A percentile compares a stretch with the other conserved stretches of the same genome.
phyloP scores from a whole-genome alignment of 2,113 vertebrate genomes.

The Rhombomys opimus region DNA sequence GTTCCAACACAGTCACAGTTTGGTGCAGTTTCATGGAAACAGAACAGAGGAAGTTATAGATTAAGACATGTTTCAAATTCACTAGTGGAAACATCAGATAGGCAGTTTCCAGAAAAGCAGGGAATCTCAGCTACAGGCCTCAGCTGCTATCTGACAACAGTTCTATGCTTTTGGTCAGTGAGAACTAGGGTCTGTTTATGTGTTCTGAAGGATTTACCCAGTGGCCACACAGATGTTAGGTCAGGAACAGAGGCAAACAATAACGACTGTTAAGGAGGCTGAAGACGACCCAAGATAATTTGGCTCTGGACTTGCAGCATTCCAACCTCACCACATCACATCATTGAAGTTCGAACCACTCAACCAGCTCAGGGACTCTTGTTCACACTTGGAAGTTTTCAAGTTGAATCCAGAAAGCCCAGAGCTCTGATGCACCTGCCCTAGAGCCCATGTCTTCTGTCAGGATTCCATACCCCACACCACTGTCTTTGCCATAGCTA shows the following conservation, averaged over 20 bases:
- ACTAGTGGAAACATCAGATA: not conserved
- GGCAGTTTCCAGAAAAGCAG: not conserved
- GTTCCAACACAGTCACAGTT: not conserved
- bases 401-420: not conserved
- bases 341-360: not conserved
- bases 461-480: not conserved
- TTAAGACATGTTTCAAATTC: not conserved
- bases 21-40: not conserved
- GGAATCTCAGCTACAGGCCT: not conserved
- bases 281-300: not conserved
- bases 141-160: not conserved
- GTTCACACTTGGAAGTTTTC: not conserved
- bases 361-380: not conserved
- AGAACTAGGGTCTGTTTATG: not conserved
- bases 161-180: not conserved
- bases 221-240: not conserved
- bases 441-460: not conserved
- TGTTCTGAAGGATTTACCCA: not conserved
- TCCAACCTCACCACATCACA: not conserved
- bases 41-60: not conserved
- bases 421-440: not conserved
- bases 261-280: not conserved
- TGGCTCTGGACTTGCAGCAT: not conserved
- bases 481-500: not conserved
- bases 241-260: no score